Base-by-base conservation (phyloP, 2,113 vertebrate genomes). In the Pedetes capensis region DNA sequence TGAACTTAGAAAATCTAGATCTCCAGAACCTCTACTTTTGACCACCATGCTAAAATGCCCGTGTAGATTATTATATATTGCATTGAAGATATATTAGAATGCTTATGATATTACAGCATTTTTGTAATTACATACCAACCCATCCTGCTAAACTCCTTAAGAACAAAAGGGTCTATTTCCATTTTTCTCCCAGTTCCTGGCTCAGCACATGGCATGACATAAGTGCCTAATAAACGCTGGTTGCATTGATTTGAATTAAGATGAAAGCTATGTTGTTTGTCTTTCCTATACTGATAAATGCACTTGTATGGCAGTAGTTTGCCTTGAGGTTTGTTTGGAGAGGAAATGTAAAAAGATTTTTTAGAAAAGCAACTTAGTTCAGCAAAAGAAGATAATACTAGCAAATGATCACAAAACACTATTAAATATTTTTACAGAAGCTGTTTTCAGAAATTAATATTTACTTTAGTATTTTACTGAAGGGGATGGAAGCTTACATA, bases 291-390 rank as follows among this genome's bases (percentile, higher is more conserved):
- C 47, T 91, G 79, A 83, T 37, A 86, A 93, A 91, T 91, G 72
- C 20, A 86, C 55, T 76, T 89, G 18, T 32, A 23, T n/a, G 79
- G 20, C 14, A 55, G n/a, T 66, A 82, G 18, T 74, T 94, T 89
- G 79, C 75, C 79, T 94, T 89, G 42, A 94, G 83, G 59, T 83
- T 89, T 94, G 55, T 95, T 96, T 93, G 47, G 47, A 72, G 55
- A 74, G 44, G 34, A 95, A 95, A 83, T 51, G 53, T 74, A 89
- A 84, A 32, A 89, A 88, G 49, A 81, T 91, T 61, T 61, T 61
- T 61, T 61, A 13, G 32, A 63, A 68, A 83, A 64, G 25, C 51
- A 93, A 83, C 63, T 78, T 37, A 85, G 57, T 57, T 93, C 64
- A 63, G 53, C 42, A 71, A 66, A 74, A 88, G 89, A 83, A 91